Conservation (phyloP, 2,888 invertebrate genomes). For the Sinotaia quadrata region DNA sequence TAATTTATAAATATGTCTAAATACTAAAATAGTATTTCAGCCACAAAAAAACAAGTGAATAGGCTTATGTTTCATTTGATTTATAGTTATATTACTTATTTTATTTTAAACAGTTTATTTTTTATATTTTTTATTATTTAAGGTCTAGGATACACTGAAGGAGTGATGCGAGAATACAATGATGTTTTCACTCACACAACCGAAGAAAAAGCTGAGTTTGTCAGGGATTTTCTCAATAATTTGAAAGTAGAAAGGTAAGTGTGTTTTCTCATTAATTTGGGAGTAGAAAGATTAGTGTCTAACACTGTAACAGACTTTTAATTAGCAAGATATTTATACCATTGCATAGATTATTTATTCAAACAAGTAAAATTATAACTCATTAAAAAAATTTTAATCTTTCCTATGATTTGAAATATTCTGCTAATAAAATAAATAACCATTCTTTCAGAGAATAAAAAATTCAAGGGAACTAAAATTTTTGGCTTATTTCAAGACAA, state of each 20-base stretch:
- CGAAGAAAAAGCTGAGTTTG: conserved; percentile 49
- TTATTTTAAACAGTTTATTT: not conserved
- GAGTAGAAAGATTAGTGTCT: no score
- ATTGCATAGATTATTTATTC: no score
- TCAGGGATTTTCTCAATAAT: conserved; percentile 46
- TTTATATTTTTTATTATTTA: conserved; percentile 4
- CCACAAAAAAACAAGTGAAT: not conserved
- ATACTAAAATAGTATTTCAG: not conserved
- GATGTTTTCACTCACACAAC: conserved; percentile 46
- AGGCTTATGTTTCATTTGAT: not conserved
- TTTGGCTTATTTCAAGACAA: no score
- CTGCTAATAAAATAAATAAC: no score
- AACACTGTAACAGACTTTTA: no score
- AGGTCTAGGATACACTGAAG: conserved; percentile 46
- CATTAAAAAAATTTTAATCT: no score
- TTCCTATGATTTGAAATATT: no score
- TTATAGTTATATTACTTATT: not conserved
- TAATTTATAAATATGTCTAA: not conserved
- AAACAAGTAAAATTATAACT: no score
- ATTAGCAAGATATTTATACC: no score
- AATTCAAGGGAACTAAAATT: no score
- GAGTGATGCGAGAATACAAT: conserved; percentile 36
- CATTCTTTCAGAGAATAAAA: no score
- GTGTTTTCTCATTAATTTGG: no score
- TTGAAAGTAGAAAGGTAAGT: conserved; percentile 43